Conservation (phyloP, 2,113 vertebrate genomes). For the Rhodinocichla rosea region DNA sequence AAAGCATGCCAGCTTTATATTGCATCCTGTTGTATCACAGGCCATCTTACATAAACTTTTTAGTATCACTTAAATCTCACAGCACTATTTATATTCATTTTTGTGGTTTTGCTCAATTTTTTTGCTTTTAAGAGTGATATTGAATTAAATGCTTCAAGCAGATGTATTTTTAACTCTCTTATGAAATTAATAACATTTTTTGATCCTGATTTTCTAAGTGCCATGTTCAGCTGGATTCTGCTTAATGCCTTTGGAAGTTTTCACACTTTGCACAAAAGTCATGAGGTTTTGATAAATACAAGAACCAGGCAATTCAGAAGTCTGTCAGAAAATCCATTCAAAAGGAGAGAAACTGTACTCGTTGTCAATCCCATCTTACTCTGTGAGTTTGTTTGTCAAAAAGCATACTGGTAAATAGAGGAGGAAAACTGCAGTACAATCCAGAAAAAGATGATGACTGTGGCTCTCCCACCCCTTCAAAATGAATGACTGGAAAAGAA, state of each 20-base stretch:
- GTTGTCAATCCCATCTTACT: not conserved
- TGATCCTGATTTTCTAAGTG: not conserved
- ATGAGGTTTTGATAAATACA: not conserved
- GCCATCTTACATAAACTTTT: not conserved
- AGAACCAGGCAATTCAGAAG: not conserved
- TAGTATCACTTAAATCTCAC: not conserved
- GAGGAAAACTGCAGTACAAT: not conserved
- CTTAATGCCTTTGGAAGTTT: not conserved
- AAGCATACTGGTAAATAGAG: not conserved
- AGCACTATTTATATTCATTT: not conserved
- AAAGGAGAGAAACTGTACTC: not conserved
- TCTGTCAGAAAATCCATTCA: not conserved
- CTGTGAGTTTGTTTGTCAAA: not conserved
- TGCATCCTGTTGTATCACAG: not conserved
- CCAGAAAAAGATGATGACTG: not conserved
- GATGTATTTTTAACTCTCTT: not conserved
- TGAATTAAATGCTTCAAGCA: not conserved
- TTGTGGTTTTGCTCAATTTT: rapidly evolving
- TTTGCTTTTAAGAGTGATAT: not conserved
- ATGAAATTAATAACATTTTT: not conserved
- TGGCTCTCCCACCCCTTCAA: not conserved
- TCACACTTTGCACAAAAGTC: not conserved
- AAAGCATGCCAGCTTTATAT: not conserved
- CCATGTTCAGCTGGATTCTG: not conserved
- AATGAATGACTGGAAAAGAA: not conserved